Evolutionary conservation across 2,113 vertebrate species (phyloP).

Genomic region (Tyto alba): DNA sequence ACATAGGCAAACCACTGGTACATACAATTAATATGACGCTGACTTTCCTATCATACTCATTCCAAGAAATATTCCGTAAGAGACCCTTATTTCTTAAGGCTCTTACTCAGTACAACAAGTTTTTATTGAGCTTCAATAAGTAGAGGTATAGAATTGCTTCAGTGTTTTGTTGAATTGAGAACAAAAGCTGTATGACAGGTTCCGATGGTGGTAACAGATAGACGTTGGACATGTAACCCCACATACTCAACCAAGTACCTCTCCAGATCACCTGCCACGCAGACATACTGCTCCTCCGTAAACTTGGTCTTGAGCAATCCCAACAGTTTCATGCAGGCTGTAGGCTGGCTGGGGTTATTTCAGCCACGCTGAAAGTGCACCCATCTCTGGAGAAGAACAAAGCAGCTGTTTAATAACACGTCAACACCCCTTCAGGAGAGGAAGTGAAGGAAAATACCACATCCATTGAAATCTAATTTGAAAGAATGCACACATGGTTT

Average conservation of each 20-base stretch:
- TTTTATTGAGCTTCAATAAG: not conserved
- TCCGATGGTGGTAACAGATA: accelerated
- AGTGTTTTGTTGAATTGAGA: not conserved
- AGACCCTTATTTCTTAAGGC: not conserved
- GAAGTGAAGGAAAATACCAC: not conserved
- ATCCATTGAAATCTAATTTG: not conserved
- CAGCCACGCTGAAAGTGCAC: not conserved
- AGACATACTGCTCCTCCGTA: not conserved
- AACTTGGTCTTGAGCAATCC: not conserved
- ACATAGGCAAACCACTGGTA: not conserved
- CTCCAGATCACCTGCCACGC: not conserved
- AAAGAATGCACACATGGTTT: not conserved
- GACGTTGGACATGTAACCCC: accelerated
- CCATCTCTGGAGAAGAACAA: not conserved
- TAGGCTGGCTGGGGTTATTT: not conserved
- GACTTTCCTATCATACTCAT: not conserved
- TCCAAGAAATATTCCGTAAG: not conserved
- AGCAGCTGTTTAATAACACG: not conserved
- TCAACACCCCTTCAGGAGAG: not conserved
- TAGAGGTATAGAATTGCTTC: not conserved
- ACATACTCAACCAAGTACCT: not conserved
- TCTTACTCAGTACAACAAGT: not conserved
- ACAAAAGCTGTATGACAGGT: not conserved
- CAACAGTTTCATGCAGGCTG: too few species aligned
- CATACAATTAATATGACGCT: not conserved